Conservation (phyloP, 1,140 invertebrate genomes). For the Drosophila nasuta region DNA sequence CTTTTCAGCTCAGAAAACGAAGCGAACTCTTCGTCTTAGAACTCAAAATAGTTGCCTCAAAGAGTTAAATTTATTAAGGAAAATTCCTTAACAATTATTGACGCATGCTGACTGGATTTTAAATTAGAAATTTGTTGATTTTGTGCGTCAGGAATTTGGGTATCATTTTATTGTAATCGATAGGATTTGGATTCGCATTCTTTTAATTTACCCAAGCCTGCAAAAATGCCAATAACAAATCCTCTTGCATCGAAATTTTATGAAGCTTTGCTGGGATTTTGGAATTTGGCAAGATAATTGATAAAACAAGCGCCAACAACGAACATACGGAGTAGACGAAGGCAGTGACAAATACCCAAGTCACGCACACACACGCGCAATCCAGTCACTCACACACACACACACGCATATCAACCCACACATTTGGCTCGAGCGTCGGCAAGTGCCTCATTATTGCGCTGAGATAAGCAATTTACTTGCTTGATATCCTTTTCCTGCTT, state of each 20-base stretch:
- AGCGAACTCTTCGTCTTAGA: neutral
- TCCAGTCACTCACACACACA: slow-evolving; percentile 8
- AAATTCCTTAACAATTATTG: neutral
- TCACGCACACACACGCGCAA: slow-evolving; percentile 35
- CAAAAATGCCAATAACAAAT: slow-evolving; percentile 57
- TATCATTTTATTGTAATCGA: neutral
- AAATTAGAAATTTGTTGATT: slow-evolving; percentile 27
- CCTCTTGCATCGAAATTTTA: slow-evolving; percentile 31
- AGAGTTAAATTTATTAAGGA: neutral
- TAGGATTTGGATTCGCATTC: slow-evolving; percentile 33
- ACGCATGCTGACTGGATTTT: neutral
- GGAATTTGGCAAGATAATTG: slow-evolving; percentile 65
- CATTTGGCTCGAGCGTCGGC: slow-evolving; percentile 15
- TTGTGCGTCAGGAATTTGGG: slow-evolving; percentile 2
- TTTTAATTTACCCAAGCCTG: slow-evolving; percentile 10
- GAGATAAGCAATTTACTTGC: slow-evolving; percentile 75
- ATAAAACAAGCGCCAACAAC: slow-evolving; percentile 53
- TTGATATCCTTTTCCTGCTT: slow-evolving; percentile 69
- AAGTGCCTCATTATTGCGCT: slow-evolving; percentile 67
- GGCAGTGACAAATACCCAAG: slow-evolving; percentile 34
- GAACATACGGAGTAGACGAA: neutral
- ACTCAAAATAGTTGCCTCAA: neutral
- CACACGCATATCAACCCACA: slow-evolving; percentile 24
- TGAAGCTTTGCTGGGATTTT: slow-evolving; percentile 31
- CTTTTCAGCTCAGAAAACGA: neutral